Evolutionary conservation across 23 tunicate genomes (phyloP).

Genomic region (Halocynthia roretzi): DNA sequence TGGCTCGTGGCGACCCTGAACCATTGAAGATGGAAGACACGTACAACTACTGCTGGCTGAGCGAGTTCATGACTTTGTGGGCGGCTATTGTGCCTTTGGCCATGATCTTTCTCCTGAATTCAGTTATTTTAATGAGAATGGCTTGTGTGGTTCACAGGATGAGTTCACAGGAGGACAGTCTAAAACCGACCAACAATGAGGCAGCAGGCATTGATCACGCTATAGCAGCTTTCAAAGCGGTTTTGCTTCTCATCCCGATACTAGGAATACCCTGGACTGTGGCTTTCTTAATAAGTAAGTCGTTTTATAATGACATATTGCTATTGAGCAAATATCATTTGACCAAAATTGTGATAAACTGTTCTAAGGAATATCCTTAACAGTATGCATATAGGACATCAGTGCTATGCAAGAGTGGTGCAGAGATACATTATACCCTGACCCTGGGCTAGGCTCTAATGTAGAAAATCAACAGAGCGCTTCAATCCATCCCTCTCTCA

Average conservation of each 20-base stretch:
- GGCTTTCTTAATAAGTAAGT: constrained; percentile 16
- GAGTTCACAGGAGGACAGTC: not conserved
- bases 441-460: too few relatives aligned
- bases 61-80: not conserved
- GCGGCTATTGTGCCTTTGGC: constrained; percentile 1
- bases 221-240: constrained; percentile 3
- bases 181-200: not conserved
- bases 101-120: not conserved
- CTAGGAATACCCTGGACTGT: constrained; percentile 21
- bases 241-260: constrained; percentile 13
- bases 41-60: constrained; percentile 8
- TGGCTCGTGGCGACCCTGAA: not conserved
- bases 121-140: not conserved
- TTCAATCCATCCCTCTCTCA: too few relatives aligned
- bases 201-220: constrained; percentile 2
- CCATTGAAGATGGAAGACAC: not conserved
- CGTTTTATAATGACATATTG: not conserved
- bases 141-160: not conserved
- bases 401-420: too few relatives aligned
- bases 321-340: not conserved
- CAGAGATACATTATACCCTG: too few relatives aligned
- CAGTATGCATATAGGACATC: not conserved
- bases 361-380: not conserved
- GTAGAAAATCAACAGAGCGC: too few relatives aligned
- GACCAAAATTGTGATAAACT: not conserved